Percentiles rank a stretch among this genome's conserved stretches.
Conservation (phyloP, 2,113 vertebrate species). For the Numida meleagris region DNA sequence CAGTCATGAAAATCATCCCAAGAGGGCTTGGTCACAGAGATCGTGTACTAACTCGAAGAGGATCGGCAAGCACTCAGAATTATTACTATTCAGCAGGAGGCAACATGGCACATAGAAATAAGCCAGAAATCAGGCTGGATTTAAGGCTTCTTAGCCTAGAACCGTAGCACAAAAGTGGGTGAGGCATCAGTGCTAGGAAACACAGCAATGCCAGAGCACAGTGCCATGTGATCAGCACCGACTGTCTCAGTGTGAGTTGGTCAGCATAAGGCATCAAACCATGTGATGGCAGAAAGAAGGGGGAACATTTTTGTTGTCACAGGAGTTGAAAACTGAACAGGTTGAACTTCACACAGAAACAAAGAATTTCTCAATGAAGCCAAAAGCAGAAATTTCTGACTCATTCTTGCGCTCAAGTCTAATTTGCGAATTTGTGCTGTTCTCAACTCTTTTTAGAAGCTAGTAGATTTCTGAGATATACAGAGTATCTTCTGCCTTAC, state of each 20-base stretch:
- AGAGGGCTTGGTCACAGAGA: background rate
- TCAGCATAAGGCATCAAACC: background rate
- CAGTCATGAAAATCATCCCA: background rate
- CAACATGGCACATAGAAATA: background rate
- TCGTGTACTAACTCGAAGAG: background rate
- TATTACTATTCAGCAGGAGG: background rate
- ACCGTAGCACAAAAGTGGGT: background rate
- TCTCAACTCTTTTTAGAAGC: background rate
- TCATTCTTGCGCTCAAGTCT: background rate
- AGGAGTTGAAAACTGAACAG: background rate
- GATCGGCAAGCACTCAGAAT: background rate
- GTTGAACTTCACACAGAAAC: background rate
- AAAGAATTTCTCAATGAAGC: background rate
- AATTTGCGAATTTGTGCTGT: background rate
- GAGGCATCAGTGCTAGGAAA: background rate
- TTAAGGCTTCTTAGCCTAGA: background rate
- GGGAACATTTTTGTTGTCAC: background rate
- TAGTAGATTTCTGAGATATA: background rate
- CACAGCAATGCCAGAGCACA: background rate
- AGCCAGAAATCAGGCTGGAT: background rate
- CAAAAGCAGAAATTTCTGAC: background rate
- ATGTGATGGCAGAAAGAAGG: background rate
- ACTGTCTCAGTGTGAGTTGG: rapidly evolving
- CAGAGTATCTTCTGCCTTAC: background rate
- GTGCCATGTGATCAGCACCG: rapidly evolving